A percentile compares a stretch with the other conserved stretches of the same genome.
phyloP scores from a whole-genome alignment of 2,113 vertebrate genomes.

The Desmodus rotundus region DNA sequence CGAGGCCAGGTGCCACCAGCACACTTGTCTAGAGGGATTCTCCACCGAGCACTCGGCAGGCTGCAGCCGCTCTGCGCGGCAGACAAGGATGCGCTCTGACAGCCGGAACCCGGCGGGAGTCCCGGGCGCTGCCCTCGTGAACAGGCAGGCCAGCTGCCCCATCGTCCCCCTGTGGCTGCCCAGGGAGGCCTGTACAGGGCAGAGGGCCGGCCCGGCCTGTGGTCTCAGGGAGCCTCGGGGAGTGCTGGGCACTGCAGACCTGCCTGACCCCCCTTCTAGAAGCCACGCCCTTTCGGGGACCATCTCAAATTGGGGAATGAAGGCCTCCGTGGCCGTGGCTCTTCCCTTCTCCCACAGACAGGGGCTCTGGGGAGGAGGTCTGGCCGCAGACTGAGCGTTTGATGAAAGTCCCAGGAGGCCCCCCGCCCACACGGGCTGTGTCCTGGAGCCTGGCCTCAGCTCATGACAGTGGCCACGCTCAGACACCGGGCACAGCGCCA shows the following conservation, averaged over 20 bases:
- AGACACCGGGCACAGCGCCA: background rate
- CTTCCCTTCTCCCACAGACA: background rate
- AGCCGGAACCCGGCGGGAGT: background rate
- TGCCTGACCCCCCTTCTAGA: fast-evolving
- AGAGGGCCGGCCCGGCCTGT: background rate
- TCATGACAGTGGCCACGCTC: fast-evolving
- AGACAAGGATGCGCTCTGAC: background rate
- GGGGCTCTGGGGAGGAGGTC: no score
- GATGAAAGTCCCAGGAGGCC: background rate
- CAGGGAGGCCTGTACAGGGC: fast-evolving
- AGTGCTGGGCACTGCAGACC: background rate
- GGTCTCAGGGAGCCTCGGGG: background rate
- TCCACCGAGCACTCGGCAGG: background rate
- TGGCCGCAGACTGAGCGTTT: fast-evolving
- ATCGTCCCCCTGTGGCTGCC: background rate
- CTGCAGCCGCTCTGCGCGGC: fast-evolving
- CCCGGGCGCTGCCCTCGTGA: background rate
- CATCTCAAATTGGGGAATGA: fast-evolving
- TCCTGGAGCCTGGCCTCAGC: fast-evolving
- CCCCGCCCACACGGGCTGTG: fast-evolving
- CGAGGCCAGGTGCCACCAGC: fast-evolving
- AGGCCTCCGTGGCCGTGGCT: background rate
- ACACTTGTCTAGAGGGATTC: fast-evolving
- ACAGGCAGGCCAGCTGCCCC: fast-evolving
- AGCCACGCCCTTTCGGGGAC: background rate